These are phyloP conservation scores for Cyclophora punctaria DNA, from an alignment of 2,888 invertebrate genomes.

Conservation along the genomic window DNA sequence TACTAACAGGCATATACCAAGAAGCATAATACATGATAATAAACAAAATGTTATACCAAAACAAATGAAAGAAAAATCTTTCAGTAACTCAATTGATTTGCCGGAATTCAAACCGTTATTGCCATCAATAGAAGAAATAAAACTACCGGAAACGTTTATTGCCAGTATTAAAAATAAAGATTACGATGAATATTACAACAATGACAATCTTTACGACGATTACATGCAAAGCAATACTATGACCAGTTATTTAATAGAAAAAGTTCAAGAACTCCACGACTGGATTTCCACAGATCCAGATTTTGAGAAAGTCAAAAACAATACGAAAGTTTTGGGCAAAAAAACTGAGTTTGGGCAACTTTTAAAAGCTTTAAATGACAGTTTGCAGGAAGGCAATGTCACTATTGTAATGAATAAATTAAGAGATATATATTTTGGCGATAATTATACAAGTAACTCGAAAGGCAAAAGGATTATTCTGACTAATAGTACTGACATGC, in stretches of 20 bases:
- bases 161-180: slow-evolving; percentile 31
- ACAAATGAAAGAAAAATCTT: no score
- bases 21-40: background rate
- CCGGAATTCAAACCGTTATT: slow-evolving; percentile 57
- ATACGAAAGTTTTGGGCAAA: slow-evolving; percentile 22
- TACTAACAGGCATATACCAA: background rate
- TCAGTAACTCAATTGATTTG: slow-evolving; percentile 9
- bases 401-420: slow-evolving; percentile 67
- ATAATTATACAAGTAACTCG: slow-evolving; percentile 41
- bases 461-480: slow-evolving; percentile 45
- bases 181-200: slow-evolving; percentile 60
- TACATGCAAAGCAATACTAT: slow-evolving; percentile 65
- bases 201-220: slow-evolving; percentile 61
- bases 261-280: slow-evolving; percentile 68
- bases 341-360: slow-evolving; percentile 47
- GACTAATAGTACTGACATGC: slow-evolving; percentile 61
- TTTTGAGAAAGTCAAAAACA: slow-evolving; percentile 31
- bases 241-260: slow-evolving; percentile 66
- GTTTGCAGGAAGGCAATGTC: slow-evolving; percentile 63
- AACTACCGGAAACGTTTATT: slow-evolving; percentile 41
- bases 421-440: slow-evolving; percentile 67
- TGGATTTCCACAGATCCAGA: slow-evolving; percentile 65
- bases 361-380: slow-evolving; percentile 68
- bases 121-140: slow-evolving; percentile 37
- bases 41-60: background rate